These are phyloP conservation scores for Rhipidura dahli DNA, from an alignment of 2,113 vertebrate species.

Conservation along the genomic window DNA sequence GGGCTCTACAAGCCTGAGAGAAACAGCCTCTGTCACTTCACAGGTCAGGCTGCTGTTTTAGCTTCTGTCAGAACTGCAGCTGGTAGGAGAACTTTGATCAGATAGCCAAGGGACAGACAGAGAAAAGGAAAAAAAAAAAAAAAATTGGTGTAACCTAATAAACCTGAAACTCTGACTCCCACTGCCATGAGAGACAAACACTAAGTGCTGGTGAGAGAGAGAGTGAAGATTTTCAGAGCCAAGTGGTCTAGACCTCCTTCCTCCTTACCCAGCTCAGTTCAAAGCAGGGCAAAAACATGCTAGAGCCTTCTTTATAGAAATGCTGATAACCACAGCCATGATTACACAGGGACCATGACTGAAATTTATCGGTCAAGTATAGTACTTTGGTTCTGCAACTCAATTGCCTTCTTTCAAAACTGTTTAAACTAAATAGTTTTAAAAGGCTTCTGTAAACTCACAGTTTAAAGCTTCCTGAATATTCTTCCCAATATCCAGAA, in stretches of 20 bases:
- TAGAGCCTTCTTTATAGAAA: neutral
- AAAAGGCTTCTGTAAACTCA: neutral
- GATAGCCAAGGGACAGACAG: neutral
- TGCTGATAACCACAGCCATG: neutral
- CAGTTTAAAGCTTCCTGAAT: neutral
- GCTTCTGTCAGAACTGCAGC: neutral
- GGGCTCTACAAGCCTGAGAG: neutral
- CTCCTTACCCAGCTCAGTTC: neutral
- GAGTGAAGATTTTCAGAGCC: neutral
- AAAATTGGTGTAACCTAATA: neutral
- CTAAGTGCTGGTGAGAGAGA: neutral
- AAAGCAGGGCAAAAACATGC: neutral
- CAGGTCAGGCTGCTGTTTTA: neutral
- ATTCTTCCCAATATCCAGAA: neutral
- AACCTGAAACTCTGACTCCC: neutral
- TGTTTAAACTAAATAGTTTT: neutral
- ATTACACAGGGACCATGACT: neutral
- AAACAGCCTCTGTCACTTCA: neutral
- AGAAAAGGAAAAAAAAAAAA: neutral
- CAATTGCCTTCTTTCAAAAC: neutral
- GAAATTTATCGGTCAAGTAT: neutral
- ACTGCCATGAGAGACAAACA: neutral
- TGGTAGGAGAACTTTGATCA: neutral
- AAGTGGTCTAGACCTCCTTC: neutral
- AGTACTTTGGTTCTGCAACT: neutral